These are phyloP conservation scores for Rhinolophus sinicus DNA, from an alignment of 2,113 vertebrate species.

Conservation along the genomic window DNA sequence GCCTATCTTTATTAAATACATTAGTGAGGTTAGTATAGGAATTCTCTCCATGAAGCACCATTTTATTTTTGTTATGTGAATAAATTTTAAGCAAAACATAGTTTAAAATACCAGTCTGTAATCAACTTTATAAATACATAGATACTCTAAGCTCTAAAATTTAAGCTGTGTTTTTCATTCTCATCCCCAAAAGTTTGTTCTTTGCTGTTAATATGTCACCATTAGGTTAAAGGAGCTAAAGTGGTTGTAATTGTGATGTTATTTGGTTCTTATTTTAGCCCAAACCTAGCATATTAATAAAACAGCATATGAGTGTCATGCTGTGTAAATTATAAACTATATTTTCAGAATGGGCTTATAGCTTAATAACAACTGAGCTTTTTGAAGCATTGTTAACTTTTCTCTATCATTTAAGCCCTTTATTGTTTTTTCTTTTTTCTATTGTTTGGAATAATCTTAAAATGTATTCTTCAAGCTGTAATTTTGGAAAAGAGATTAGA, in stretches of 20 bases:
- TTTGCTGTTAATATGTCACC: constrained; percentile 4
- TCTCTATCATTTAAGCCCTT: not conserved
- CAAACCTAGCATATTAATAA: constrained; percentile 61
- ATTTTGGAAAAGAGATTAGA: not conserved
- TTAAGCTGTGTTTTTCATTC: not conserved
- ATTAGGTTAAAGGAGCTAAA: constrained; percentile 32
- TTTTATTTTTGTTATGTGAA: constrained; percentile 14
- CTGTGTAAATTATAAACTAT: constrained; percentile 53
- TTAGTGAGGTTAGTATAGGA: not conserved
- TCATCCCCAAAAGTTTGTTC: not conserved
- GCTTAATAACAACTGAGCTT: constrained; percentile 23
- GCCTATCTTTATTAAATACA: not conserved
- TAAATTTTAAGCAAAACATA: not conserved
- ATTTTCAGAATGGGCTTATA: constrained; percentile 49
- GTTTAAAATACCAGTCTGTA: constrained; percentile 15
- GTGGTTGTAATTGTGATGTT: not conserved
- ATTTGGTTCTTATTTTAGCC: constrained; percentile 61
- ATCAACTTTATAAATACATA: not conserved
- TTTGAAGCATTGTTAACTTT: not conserved
- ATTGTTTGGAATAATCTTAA: constrained; percentile 16
- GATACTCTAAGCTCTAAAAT: not conserved
- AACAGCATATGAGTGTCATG: constrained; percentile 22
- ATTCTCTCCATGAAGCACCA: not conserved
- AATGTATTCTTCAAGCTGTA: not conserved
- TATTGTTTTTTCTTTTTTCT: not conserved